These are phyloP conservation scores for Heliconius aoede DNA, from an alignment of 2,888 invertebrate species.

Conservation along the genomic window DNA sequence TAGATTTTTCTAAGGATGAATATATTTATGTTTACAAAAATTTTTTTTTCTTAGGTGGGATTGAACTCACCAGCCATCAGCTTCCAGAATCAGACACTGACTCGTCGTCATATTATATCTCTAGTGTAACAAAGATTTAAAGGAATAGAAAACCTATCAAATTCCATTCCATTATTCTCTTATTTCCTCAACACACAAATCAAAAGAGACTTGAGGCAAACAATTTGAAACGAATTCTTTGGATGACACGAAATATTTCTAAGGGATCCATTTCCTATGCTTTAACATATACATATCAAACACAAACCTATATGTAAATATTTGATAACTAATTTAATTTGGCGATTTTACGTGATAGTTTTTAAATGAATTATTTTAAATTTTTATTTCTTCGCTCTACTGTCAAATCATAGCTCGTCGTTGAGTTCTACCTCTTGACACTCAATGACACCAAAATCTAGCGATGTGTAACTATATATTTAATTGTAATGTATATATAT, in stretches of 20 bases:
- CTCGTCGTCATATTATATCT: background rate
- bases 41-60: background rate
- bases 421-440: too few species aligned
- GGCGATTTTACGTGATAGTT: too few species aligned
- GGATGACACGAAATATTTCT: slow-evolving; percentile 4
- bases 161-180: slow-evolving; percentile 39
- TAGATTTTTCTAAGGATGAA: background rate
- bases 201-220: slow-evolving; percentile 35
- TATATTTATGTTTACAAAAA: background rate
- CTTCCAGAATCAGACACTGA: background rate
- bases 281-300: background rate
- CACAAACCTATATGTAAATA: background rate
- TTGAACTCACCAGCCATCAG: background rate
- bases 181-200: slow-evolving; percentile 37
- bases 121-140: background rate
- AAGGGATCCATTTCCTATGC: background rate
- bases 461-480: too few species aligned
- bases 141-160: slow-evolving; percentile 28
- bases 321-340: too few species aligned
- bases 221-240: slow-evolving; percentile 18
- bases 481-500: too few species aligned
- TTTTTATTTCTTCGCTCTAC: too few species aligned
- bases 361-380: too few species aligned
- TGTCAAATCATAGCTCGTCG: too few species aligned
- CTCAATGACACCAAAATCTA: too few species aligned